phyloP scores from a whole-genome alignment of 2,113 vertebrate species.

The Pelvicachromis taeniatus region DNA sequence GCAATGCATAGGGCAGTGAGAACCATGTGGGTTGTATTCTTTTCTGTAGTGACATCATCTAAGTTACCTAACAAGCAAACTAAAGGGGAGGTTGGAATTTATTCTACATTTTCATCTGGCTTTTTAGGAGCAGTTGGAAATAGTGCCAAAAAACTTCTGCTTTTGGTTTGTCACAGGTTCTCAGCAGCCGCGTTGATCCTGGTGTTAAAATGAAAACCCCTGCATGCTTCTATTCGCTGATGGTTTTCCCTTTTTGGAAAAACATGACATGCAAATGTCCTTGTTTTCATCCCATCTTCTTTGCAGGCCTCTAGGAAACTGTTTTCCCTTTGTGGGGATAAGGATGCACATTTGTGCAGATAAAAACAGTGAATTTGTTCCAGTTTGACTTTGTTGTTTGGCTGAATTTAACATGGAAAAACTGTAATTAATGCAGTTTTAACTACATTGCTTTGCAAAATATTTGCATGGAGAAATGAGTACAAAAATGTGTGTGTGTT shows the following conservation, averaged over 20 bases:
- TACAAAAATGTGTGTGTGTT: rapidly evolving
- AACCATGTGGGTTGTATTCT: too few relatives aligned
- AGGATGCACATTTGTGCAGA: rapidly evolving
- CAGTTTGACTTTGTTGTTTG: neutral
- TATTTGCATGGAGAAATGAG: neutral
- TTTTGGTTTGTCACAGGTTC: neutral
- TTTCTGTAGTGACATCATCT: too few relatives aligned
- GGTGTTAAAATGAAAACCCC: neutral
- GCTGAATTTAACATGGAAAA: neutral
- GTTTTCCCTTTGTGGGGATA: neutral
- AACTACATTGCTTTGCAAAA: neutral
- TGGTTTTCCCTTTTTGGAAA: neutral
- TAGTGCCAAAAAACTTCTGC: neutral
- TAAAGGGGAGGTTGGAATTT: neutral
- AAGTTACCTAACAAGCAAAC: too few relatives aligned
- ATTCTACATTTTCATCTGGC: neutral
- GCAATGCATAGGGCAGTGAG: too few relatives aligned
- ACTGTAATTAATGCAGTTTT: neutral
- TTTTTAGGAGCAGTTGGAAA: neutral
- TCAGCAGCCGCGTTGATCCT: neutral
- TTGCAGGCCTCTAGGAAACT: neutral
- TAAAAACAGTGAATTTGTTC: neutral
- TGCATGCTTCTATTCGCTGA: neutral
- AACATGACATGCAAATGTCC: neutral
- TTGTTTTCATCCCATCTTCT: neutral